A percentile compares a stretch with the other conserved stretches of the same genome.
Evolutionary conservation across 2,888 invertebrate species (phyloP).

Genomic region (Scaptomyza tumidula): DNA sequence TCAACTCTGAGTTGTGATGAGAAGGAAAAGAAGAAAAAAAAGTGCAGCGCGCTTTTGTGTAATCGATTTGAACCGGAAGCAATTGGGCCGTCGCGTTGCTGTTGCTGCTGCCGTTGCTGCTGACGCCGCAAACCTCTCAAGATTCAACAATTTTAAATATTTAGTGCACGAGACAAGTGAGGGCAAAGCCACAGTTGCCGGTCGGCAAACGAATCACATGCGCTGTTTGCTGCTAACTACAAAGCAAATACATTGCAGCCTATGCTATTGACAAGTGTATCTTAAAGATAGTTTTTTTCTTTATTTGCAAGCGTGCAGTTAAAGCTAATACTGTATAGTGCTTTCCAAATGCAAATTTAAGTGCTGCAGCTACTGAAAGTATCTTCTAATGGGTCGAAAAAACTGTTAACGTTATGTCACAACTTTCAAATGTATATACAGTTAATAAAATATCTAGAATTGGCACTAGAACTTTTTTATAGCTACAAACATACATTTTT

Average conservation of each 20-base stretch:
- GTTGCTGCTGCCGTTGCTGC: conserved; percentile 6
- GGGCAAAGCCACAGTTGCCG: conserved; percentile 43
- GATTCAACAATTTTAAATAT: conserved; percentile 78
- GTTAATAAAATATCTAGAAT: no score
- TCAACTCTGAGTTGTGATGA: conserved; percentile 36
- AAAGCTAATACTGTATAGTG: background rate
- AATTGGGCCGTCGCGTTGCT: conserved; percentile 57
- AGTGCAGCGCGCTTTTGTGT: conserved; percentile 70
- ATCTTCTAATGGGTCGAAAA: background rate
- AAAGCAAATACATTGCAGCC: conserved; percentile 47
- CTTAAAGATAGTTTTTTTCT: conserved; percentile 19
- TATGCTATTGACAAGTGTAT: conserved; percentile 53
- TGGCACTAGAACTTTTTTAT: no score
- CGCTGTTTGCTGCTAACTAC: conserved; percentile 50
- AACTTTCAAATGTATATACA: background rate
- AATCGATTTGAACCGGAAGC: conserved; percentile 81
- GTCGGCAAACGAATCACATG: conserved; percentile 48
- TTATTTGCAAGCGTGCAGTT: conserved; percentile 19
- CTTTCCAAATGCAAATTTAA: conserved; percentile 2
- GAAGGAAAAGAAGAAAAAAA: conserved; percentile 30
- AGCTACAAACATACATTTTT: no score
- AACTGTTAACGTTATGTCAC: background rate
- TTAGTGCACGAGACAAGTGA: conserved; percentile 77
- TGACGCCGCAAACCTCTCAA: conserved; percentile 47
- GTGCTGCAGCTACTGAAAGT: background rate